A percentile compares a stretch with the other conserved stretches of the same genome.
phyloP scores from a whole-genome alignment of 2,113 vertebrate species.

The Thunnus thynnus region DNA sequence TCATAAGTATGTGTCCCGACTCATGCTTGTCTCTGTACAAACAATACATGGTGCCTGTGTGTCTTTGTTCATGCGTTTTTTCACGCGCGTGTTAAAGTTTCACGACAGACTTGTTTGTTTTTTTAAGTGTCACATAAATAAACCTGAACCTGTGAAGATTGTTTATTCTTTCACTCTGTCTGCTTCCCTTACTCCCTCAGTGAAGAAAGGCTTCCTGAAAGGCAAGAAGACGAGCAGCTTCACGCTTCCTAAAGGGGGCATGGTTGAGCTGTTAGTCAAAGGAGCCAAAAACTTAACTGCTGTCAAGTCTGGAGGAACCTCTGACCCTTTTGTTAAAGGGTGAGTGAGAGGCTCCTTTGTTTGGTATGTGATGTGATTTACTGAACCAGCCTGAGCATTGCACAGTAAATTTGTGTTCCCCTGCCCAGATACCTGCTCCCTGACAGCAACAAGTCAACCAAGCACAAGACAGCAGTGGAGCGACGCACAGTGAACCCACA shows the following conservation, averaged over 20 bases:
- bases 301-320: slow-evolving; percentile 94
- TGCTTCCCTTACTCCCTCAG: slow-evolving; percentile 69
- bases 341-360: slow-evolving; percentile 63
- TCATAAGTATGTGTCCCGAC: background rate
- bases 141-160: background rate
- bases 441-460: slow-evolving; percentile 94
- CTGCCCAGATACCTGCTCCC: slow-evolving; percentile 92
- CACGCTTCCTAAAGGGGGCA: slow-evolving; percentile 89
- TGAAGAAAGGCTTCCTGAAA: slow-evolving; percentile 91
- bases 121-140: background rate
- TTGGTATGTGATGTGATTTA: background rate
- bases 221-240: slow-evolving; percentile 87
- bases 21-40: background rate
- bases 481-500: slow-evolving; percentile 93
- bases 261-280: slow-evolving; percentile 95
- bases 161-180: background rate
- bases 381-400: background rate
- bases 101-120: background rate
- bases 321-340: slow-evolving; percentile 98
- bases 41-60: background rate
- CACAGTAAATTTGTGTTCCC: background rate
- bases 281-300: slow-evolving; percentile 97
- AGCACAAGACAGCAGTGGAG: slow-evolving; percentile 95
- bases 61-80: background rate
- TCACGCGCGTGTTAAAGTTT: background rate